Base-by-base conservation (phyloP, 2,888 invertebrate species). In the Drosophila tripunctata region DNA sequence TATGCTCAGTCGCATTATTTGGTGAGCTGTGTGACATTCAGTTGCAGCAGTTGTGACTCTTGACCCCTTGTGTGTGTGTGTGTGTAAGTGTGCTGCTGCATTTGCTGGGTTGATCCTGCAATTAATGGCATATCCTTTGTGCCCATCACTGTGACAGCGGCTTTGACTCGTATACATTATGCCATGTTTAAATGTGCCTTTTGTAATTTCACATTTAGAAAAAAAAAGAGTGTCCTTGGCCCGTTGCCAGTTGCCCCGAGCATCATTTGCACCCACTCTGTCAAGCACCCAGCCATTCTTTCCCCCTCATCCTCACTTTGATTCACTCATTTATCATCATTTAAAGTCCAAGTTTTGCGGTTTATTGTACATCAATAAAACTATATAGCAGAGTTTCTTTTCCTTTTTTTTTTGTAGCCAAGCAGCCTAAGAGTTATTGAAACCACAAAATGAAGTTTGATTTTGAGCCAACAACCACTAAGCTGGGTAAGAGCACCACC, bases 121-220 rank as follows among this genome's bases (percentile, higher is more conserved):
- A 77, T 75, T 77, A 75, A 75, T 62, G 56, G 58, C 74, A 62
- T 60, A 45, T 68, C 61, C 74, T 65, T 68, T 61, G 74, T 40
- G 27, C 40, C 36, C 24, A 15, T 62, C 78, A 50, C 36, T 43
- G 44, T 73, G 81, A 77, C 78, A 78, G 67, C 40, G 5, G 36
- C 60, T 47, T 43, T 63, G 8, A 27, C 27, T n/a, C n/a, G 10
- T 27, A 10, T 60, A 63, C 60, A 57, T 58, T 69, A 61, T 65
- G 67, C 48, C 62, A 62, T 43, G 47, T 50, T 60, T 54, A 69
- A 73, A 58, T 68, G 56, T 43, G 35, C 67, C 70, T 73, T n/a
- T 73, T 83, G 61, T 61, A 57, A 69, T 69, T 60, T 56, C 45
- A 47, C 63, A 64, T 51, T 56, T 51, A 68, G 44, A 74, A 52